phyloP scores from a whole-genome alignment of 2,888 invertebrate genomes.

The Drosophila atripex region DNA sequence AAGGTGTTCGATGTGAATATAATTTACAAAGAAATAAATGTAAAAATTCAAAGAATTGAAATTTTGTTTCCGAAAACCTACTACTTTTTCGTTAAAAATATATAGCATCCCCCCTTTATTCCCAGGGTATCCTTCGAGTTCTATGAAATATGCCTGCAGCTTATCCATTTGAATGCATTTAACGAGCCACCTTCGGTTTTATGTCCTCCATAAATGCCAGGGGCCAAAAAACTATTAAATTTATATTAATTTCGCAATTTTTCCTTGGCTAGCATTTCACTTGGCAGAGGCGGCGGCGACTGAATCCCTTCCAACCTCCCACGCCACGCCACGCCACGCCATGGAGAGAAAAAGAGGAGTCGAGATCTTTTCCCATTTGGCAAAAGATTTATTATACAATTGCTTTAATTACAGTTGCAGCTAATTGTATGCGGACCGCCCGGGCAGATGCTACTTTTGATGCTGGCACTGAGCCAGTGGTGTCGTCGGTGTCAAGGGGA shows the following conservation, averaged over 20 bases:
- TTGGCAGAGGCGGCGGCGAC: slow-evolving; percentile 48
- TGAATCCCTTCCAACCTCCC: background rate
- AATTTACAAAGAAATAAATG: too few species aligned
- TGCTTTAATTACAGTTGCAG: slow-evolving; percentile 79
- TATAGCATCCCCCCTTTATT: background rate
- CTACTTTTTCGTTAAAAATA: background rate
- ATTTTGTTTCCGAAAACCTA: background rate
- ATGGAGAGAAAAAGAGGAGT: slow-evolving; percentile 4
- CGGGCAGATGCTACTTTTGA: slow-evolving; percentile 63
- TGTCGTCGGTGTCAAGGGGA: slow-evolving; percentile 3
- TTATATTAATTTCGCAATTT: slow-evolving; percentile 75
- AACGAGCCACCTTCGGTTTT: slow-evolving; percentile 45
- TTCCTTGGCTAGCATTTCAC: slow-evolving; percentile 42
- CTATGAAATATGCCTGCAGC: background rate
- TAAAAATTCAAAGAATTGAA: background rate
- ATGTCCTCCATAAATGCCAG: slow-evolving; percentile 66
- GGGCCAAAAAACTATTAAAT: slow-evolving; percentile 77
- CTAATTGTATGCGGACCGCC: slow-evolving; percentile 72
- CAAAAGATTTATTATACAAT: slow-evolving; percentile 77
- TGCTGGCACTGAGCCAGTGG: slow-evolving; percentile 47
- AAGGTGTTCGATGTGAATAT: too few species aligned
- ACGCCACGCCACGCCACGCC: background rate
- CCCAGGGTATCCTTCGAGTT: background rate
- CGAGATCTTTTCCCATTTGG: slow-evolving; percentile 57
- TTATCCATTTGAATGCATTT: slow-evolving; percentile 56